phyloP scores from a whole-genome alignment of 2,797 vertebrate species.

The Octomys mimax region DNA sequence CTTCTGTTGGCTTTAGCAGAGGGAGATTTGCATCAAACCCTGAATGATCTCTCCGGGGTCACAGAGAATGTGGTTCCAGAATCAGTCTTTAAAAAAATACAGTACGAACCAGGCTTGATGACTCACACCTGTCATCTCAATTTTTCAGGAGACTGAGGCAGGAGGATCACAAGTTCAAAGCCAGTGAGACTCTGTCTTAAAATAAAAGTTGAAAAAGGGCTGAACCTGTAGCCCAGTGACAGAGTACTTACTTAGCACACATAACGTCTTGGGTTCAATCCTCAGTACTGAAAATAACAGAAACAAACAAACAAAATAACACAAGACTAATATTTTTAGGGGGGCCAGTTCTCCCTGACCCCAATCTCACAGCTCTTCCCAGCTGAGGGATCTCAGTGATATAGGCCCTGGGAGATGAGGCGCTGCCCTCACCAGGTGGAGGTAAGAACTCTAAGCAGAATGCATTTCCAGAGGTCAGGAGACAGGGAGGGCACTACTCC shows the following conservation, averaged over 20 bases:
- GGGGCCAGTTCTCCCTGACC: neutral
- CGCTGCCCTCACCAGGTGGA: neutral
- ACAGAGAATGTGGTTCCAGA: neutral
- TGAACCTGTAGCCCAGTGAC: neutral
- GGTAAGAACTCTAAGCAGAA: constrained; percentile 16
- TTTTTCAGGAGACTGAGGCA: neutral
- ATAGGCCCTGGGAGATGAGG: neutral
- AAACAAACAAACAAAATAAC: neutral
- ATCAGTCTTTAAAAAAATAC: constrained; percentile 16
- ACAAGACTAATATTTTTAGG: neutral
- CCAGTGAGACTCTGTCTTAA: neutral
- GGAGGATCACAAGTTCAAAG: neutral
- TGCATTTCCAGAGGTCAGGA: neutral
- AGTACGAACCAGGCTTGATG: neutral
- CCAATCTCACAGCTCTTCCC: neutral
- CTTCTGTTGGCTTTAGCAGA: neutral
- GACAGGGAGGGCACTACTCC: neutral
- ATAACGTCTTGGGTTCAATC: neutral
- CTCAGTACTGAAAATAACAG: neutral
- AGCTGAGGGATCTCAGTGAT: neutral
- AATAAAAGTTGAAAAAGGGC: neutral
- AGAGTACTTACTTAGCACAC: neutral
- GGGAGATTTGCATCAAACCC: neutral
- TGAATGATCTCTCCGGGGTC: neutral
- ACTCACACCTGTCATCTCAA: neutral